Evolutionary conservation across 2,797 vertebrate genomes (phyloP).

Genomic region (Enteromius thamalakanensis): DNA sequence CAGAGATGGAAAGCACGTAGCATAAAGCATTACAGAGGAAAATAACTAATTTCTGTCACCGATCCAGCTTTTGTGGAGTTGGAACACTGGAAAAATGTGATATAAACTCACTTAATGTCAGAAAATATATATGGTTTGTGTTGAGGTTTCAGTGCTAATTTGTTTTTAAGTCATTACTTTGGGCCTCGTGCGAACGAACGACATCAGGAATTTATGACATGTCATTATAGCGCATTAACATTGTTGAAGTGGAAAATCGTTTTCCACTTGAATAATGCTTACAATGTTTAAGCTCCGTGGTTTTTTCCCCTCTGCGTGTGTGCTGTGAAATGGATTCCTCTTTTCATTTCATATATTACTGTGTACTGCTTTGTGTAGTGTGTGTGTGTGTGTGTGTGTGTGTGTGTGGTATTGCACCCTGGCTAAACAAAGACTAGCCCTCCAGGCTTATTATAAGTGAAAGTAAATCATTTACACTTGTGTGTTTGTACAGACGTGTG

Average conservation of each 20-base stretch:
- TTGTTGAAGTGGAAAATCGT: conserved; percentile 36
- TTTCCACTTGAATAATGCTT: conserved; percentile 10
- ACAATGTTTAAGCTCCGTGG: conserved; percentile 32
- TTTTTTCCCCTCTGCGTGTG: conserved; percentile 9
- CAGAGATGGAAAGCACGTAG: not conserved
- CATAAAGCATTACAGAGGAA: conserved; percentile 10
- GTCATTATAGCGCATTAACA: conserved; percentile 40
- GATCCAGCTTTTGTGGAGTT: not conserved
- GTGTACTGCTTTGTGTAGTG: not conserved
- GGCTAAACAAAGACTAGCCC: not conserved
- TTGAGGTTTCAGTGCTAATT: conserved; percentile 44
- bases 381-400: conserved; percentile 1
- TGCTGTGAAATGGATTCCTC: conserved; percentile 31
- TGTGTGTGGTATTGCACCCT: not conserved
- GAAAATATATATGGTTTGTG: conserved; percentile 35
- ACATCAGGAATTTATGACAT: conserved; percentile 42
- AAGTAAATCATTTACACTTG: not conserved
- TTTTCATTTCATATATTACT: conserved; percentile 21
- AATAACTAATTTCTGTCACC: conserved; percentile 3
- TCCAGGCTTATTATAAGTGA: not conserved
- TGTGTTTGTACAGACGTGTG: not conserved
- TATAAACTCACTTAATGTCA: conserved; percentile 19
- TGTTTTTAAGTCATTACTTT: conserved; percentile 46
- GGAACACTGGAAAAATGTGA: not conserved
- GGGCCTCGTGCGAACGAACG: conserved; percentile 17